These are phyloP conservation scores for Malurus cyaneus DNA, from an alignment of 2,113 vertebrate genomes.

Conservation along the genomic window DNA sequence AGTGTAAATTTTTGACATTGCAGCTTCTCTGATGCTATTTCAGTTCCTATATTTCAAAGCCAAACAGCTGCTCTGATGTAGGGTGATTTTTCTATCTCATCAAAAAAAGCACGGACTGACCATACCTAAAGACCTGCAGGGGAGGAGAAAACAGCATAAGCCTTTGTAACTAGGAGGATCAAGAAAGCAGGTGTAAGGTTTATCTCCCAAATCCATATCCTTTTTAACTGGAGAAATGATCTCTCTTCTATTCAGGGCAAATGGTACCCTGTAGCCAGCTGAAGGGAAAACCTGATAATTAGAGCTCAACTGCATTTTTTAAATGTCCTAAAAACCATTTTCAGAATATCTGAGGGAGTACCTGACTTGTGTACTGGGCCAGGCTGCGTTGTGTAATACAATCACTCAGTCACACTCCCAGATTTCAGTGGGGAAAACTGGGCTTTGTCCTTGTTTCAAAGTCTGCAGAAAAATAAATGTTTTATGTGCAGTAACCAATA, in stretches of 20 bases:
- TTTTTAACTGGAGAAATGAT: background rate
- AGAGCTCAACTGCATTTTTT: background rate
- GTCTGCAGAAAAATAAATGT: background rate
- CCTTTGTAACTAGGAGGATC: background rate
- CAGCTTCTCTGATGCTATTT: background rate
- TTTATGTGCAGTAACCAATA: background rate
- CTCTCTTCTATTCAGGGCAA: background rate
- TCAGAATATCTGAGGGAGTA: background rate
- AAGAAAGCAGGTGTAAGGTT: background rate
- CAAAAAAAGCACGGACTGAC: background rate
- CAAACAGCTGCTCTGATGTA: accelerated
- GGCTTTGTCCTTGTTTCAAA: background rate
- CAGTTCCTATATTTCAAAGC: background rate
- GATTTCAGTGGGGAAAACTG: background rate
- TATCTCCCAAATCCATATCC: accelerated
- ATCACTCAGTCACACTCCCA: accelerated
- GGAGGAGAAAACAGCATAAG: background rate
- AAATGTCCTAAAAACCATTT: background rate
- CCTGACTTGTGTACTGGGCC: background rate
- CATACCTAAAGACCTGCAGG: too few relatives aligned
- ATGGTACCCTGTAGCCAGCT: background rate
- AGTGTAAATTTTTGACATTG: accelerated
- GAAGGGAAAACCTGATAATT: background rate
- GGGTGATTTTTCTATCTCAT: background rate
- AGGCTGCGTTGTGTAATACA: background rate